Base-by-base conservation (phyloP, 2,888 invertebrate species). In the Dinocampus coccinellae region DNA sequence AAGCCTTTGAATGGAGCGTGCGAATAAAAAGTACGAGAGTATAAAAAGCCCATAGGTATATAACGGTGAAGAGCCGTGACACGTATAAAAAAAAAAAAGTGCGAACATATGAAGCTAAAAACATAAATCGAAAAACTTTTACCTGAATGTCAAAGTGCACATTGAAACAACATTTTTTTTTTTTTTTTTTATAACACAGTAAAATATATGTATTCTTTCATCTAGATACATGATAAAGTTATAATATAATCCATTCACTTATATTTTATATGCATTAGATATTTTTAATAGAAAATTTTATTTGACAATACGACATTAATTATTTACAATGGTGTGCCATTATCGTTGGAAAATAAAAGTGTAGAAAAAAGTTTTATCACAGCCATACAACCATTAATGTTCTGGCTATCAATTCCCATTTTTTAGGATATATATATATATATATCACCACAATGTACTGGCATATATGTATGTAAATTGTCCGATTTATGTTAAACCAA, bases 91-190 rank as follows among this genome's bases (percentile, higher is more conserved):
- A 55, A 24, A n/a, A 55, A 55, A 55, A 24, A 24, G 13, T n/a
- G n/a, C 3, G 55, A 55, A 22, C 26, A 55, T 55, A 55, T 55
- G n/a, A 11, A 26, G 24, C 13, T 47, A n/a, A 47, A n/a, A 55
- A 55, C 55, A 55, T 55, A 55, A 55, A 55, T 55, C 47, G 55
- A 55, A 55, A 55, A 47, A 47, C 6, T 42, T 47, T 16, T 16
- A 47, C 16, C 47, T 16, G 16, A 7, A 16, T 20, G 47, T 47
- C 47, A 47, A 6, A 4, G 16, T 47, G 36, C 10, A 4, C 10
- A 20, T 47, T 20, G 47, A 7, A 47, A n/a, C 7, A 16, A 16
- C 6, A 7, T 47, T 47, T 47, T 16, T 16, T 47, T 16, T 47
- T 20, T n/a, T 20, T 39, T n/a, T 39, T 39, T 39, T 36, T 16